phyloP scores from a whole-genome alignment of 2,113 vertebrate genomes.

The Myiozetetes cayanensis region DNA sequence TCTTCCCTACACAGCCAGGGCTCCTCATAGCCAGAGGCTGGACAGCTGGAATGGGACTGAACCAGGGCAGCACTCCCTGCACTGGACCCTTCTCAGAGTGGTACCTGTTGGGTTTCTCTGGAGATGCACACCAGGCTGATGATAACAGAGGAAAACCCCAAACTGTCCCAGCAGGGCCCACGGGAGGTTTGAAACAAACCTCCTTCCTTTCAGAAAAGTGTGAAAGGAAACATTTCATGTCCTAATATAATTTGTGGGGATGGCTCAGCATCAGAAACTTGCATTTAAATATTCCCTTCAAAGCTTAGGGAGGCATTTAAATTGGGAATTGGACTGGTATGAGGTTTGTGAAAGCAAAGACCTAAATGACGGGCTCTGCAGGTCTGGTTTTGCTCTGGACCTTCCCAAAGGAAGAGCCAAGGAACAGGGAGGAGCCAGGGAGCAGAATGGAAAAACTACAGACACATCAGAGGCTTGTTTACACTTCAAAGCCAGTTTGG shows the following conservation, averaged over 20 bases:
- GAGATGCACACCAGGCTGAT: not conserved
- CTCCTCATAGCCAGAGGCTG: not conserved
- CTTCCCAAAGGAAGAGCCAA: conserved; percentile 25
- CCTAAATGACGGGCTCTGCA: not conserved
- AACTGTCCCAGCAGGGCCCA: not conserved
- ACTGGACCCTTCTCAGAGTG: fast-evolving
- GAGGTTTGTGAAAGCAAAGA: conserved; percentile 2
- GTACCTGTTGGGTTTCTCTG: not conserved
- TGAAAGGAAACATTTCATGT: not conserved
- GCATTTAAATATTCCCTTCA: not conserved
- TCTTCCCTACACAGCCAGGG: not conserved
- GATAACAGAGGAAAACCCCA: not conserved
- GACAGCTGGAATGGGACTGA: not conserved
- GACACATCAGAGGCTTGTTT: conserved; percentile 39
- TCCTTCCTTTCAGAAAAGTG: not conserved
- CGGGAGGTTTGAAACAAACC: not conserved
- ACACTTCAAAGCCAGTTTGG: conserved; percentile 51
- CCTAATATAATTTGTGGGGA: not conserved
- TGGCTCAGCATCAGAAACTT: not conserved
- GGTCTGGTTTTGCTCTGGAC: conserved; percentile 25
- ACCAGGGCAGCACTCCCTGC: not conserved
- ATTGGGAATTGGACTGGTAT: not conserved
- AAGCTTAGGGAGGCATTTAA: not conserved
- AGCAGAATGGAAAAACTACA: conserved; percentile 15
- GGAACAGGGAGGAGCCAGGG: conserved; percentile 4